Percentiles rank a stretch among this genome's conserved stretches.
Evolutionary conservation across 2,888 invertebrate genomes (phyloP).

Genomic region (Idaea aversata): DNA sequence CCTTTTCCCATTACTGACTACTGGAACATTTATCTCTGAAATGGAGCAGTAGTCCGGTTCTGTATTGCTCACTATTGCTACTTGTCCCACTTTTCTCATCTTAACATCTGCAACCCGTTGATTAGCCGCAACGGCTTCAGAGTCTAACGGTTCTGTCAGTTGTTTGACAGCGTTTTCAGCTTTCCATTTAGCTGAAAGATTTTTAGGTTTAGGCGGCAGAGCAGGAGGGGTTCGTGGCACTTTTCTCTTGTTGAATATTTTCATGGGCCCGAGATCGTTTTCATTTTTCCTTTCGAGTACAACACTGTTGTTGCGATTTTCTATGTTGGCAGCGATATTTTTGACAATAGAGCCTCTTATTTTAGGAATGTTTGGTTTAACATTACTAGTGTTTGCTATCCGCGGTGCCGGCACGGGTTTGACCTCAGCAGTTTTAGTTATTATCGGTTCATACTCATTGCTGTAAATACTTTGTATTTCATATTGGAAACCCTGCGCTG

Average conservation of each 20-base stretch:
- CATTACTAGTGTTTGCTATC: slow-evolving; percentile 40
- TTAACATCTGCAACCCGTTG: slow-evolving; percentile 81
- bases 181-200: slow-evolving; percentile 84
- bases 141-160: slow-evolving; percentile 72
- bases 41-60: slow-evolving; percentile 90
- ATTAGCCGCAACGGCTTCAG: slow-evolving; percentile 80
- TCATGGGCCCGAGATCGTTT: slow-evolving; percentile 63
- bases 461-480: slow-evolving; percentile 85
- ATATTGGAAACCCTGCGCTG: slow-evolving; percentile 75
- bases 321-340: slow-evolving; percentile 74
- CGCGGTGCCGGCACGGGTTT: slow-evolving; percentile 60
- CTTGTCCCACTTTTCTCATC: slow-evolving; percentile 75
- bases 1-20: slow-evolving; percentile 79
- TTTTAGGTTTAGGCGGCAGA: slow-evolving; percentile 89
- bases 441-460: slow-evolving; percentile 87
- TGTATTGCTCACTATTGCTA: slow-evolving; percentile 68
- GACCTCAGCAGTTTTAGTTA: slow-evolving; percentile 70
- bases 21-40: slow-evolving; percentile 86
- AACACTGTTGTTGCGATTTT: slow-evolving; percentile 61
- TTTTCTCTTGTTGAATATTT: slow-evolving; percentile 77
- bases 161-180: slow-evolving; percentile 70
- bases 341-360: slow-evolving; percentile 76
- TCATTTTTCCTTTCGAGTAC: slow-evolving; percentile 72
- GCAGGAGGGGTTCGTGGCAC: slow-evolving; percentile 86
- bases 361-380: slow-evolving; percentile 60